Evolutionary conservation across 2,888 invertebrate species (phyloP), one percentile per base, ranked within the genome.

Genomic region (Drosophila peninsularis): DNA sequence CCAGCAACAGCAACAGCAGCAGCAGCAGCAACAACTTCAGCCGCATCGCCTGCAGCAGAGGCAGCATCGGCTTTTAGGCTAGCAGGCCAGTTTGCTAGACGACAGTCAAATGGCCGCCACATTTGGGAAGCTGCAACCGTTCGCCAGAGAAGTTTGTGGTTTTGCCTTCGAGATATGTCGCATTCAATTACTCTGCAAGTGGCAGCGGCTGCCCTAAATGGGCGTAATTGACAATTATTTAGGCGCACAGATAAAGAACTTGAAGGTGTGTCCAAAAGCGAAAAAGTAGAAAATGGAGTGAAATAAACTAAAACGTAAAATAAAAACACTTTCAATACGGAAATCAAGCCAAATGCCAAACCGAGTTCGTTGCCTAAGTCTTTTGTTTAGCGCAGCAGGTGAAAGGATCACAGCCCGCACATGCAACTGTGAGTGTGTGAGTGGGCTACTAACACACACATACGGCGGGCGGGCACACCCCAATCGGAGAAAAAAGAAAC

Each of bases 281-380:
- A 44, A 45, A 24, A 24, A 57, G 14, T n/a, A 9, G 14, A 49
- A 49, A 50, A 50, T 14, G n/a, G 11, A 36, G 14, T 24, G 10
- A 10, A 37, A 37, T 37, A 24, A 37, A 17, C 24, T 4, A 9
- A 52, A 24, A 49, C 7, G 6, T n/a, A n/a, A 30, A 17, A 19
- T 54, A 45, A 74, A 56, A 56, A n/a, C 57, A 74, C 83, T 86
- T 83, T 80, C 86, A 71, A 81, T 71, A 63, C 80, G 86, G 87
- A 81, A 81, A 86, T 27, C 37, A n/a, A 55, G 54, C 32, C 17
- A 55, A 64, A 54, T 71, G 64, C 50, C 41, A 67, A 63, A 21
- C 69, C 76, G 80, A 67, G 86, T 88, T 83, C 74, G 82, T 85
- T 83, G 88, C 88, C 77, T 77, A 71, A 85, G 82, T 83, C 82